phyloP scores from a whole-genome alignment of 2,113 vertebrate genomes.

The Aegithalos caudatus region DNA sequence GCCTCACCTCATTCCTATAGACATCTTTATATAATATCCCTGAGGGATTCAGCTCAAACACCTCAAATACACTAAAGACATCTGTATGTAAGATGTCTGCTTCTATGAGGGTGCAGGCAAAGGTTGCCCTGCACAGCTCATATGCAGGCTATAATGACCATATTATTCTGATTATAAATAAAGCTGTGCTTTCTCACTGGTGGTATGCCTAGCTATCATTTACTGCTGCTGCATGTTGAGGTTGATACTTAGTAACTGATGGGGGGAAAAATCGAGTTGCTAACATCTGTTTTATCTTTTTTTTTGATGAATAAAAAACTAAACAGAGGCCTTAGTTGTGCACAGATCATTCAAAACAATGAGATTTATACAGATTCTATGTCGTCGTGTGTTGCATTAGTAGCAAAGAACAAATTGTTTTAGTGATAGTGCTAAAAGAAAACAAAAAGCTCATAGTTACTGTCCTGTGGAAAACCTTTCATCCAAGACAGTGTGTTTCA shows the following conservation, averaged over 20 bases:
- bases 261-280: background rate
- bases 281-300: conserved; percentile 20
- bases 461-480: background rate
- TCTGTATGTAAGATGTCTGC: background rate
- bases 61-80: background rate
- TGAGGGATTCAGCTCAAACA: background rate
- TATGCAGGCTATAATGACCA: background rate
- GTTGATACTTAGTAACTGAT: background rate
- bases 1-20: background rate
- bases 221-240: background rate
- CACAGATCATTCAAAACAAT: background rate
- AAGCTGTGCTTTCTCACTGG: background rate
- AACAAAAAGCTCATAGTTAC: background rate
- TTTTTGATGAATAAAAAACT: background rate
- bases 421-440: background rate
- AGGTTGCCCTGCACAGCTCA: background rate
- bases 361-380: background rate
- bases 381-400: background rate
- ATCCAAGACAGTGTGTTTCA: background rate
- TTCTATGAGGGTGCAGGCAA: background rate
- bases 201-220: background rate
- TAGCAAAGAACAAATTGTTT: background rate
- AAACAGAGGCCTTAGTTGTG: background rate
- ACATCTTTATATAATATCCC: background rate
- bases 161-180: conserved; percentile 7